phyloP scores from a whole-genome alignment of 2,113 vertebrate genomes.

The Nansenia antarctica region DNA sequence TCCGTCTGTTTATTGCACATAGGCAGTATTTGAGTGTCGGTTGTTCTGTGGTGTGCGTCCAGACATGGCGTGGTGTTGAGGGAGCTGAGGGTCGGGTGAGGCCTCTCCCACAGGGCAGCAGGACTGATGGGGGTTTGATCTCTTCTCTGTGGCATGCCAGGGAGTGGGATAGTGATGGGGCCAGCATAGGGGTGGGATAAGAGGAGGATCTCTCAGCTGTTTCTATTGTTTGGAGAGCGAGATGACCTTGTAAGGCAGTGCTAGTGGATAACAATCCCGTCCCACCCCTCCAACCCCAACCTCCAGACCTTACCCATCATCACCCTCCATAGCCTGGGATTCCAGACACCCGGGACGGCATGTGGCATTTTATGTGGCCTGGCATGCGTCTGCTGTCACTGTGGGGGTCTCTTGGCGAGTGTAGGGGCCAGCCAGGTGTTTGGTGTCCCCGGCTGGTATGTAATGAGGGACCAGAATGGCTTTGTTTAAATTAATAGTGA shows the following conservation, averaged over 20 bases:
- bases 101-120: too few relatives aligned
- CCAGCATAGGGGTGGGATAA: slow-evolving; percentile 9
- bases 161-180: slow-evolving; percentile 25
- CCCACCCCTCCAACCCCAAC: slow-evolving; percentile 65
- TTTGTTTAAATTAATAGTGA: slow-evolving; percentile 4
- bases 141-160: slow-evolving; percentile 38
- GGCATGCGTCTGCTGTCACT: slow-evolving; percentile 67
- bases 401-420: slow-evolving; percentile 48
- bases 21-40: not conserved
- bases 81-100: too few relatives aligned
- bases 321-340: slow-evolving; percentile 66
- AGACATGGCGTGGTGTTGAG: too few relatives aligned
- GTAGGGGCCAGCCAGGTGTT: slow-evolving; percentile 64
- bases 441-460: slow-evolving; percentile 50
- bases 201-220: slow-evolving; percentile 46
- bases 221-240: slow-evolving; percentile 70
- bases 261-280: slow-evolving; percentile 66
- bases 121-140: slow-evolving; percentile 32
- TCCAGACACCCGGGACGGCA: slow-evolving; percentile 77
- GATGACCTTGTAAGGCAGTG: slow-evolving; percentile 87
- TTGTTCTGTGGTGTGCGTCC: not conserved
- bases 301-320: slow-evolving; percentile 73
- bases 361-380: slow-evolving; percentile 78
- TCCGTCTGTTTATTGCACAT: not conserved
- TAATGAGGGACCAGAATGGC: slow-evolving; percentile 37